These are phyloP conservation scores for Ictalurus punctatus DNA, from an alignment of 2,113 vertebrate genomes.

Conservation along the genomic window DNA sequence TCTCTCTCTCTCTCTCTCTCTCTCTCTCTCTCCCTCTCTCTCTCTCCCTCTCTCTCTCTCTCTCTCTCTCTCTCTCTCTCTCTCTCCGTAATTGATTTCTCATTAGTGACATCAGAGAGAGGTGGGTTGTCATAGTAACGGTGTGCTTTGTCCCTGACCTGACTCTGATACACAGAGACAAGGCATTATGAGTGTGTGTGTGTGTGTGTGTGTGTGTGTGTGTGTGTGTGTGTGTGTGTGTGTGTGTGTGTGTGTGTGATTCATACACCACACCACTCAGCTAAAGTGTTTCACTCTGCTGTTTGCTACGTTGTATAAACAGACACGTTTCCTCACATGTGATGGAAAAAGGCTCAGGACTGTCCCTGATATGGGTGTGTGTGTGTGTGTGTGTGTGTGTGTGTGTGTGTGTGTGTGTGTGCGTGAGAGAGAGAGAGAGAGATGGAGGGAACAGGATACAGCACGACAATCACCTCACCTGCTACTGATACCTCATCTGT, in stretches of 20 bases:
- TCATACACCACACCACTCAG: not conserved
- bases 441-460: no score
- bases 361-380: no score
- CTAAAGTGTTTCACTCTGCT: not conserved
- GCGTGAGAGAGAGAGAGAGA: no score
- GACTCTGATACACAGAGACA: not conserved
- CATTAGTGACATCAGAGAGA: not conserved
- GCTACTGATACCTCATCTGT: no score
- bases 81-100: not conserved
- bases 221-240: not conserved
- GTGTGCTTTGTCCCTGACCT: not conserved
- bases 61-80: not conserved
- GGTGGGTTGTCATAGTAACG: not conserved
- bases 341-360: not conserved
- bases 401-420: not conserved
- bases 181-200: not conserved
- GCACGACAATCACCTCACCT: no score
- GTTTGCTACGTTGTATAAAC: not conserved
- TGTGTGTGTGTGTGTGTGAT: not conserved
- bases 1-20: no score
- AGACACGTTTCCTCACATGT: not conserved
- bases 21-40: no score
- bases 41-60: not conserved
- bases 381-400: not conserved
- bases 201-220: conserved; percentile 3